Evolutionary conservation across 2,113 vertebrate genomes (phyloP), one percentile per base, ranked within the genome.

Genomic region (Xiphophorus maculatus): DNA sequence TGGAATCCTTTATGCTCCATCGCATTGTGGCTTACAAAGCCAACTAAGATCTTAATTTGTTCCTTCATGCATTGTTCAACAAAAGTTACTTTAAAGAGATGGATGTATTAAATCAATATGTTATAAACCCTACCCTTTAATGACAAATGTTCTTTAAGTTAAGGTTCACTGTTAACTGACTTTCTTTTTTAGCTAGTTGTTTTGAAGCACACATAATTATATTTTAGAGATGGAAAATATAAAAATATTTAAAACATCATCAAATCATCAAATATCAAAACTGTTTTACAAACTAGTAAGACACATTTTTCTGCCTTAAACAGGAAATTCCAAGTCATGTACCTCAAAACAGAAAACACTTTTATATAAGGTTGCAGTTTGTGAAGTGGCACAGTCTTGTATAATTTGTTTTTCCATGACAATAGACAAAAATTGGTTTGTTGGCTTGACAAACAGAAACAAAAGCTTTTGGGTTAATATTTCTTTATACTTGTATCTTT

Each of bases 1-100:
- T 83, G 91, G 76, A 89, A 79, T 13, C 86, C 87, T 92, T 93
- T 90, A 86, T 89, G 80, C 81, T 85, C 76, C 74, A 81, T 63
- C 76, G 72, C 77, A 86, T 90, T 92, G 91, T 90, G 81, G 71
- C 77, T 86, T 73, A 74, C 67, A 78, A 86, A 89, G 80, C 71
- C 80, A 77, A 73, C 54, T 19, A 62, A 74, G 67, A 79, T 81
- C 84, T 64, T 79, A 87, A 90, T 87, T 87, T 88, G 81, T 87
- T 76, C 70, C 62, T 72, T 42, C 77, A 27, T 71, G 37, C 66
- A 60, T 71, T 71, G 30, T 37, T 76, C 73, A 60, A 37, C 29
- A n/a, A 8, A 77, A 37, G 14, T 58, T 82, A 8, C 75, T 29
- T 80, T 81, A 67, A 72, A 72, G 74, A 27, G 22, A 40, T 30